Percentiles rank a stretch among this genome's conserved stretches.
Conservation (phyloP, 1,140 invertebrate genomes). For the Heliconius congener region DNA sequence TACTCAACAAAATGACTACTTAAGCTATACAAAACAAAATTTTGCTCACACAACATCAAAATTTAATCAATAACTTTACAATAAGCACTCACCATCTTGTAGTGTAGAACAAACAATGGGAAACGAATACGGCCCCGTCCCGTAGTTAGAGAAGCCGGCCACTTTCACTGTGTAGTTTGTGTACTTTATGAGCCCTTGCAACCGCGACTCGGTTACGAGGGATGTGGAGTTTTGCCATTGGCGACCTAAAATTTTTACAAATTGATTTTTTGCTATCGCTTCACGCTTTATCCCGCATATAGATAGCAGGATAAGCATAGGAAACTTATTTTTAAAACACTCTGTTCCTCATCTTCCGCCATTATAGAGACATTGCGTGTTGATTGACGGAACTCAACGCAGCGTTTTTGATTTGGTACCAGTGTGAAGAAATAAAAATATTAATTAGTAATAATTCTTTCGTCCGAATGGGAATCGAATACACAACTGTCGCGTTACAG, state of each 20-base stretch:
- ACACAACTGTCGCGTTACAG: too few species aligned
- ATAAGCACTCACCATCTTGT: slow-evolving; percentile 86
- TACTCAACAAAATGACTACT: neutral
- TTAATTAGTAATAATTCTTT: too few species aligned
- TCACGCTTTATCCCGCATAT: too few species aligned
- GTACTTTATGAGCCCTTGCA: slow-evolving; percentile 88
- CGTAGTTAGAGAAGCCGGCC: slow-evolving; percentile 91
- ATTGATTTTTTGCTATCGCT: neutral
- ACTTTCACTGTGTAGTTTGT: slow-evolving; percentile 94
- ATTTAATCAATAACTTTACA: neutral
- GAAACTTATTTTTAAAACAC: too few species aligned
- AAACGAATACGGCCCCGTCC: slow-evolving; percentile 88
- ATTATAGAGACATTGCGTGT: too few species aligned
- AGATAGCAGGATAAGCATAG: too few species aligned
- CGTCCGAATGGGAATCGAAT: too few species aligned
- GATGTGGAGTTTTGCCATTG: slow-evolving; percentile 72
- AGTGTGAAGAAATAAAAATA: too few species aligned
- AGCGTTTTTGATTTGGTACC: too few species aligned
- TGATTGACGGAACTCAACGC: too few species aligned
- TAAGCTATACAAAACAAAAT: neutral
- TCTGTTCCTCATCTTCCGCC: too few species aligned
- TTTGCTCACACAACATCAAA: neutral
- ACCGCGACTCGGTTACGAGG: slow-evolving; percentile 84
- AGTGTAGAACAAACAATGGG: slow-evolving; percentile 88
- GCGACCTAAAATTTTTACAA: slow-evolving; percentile 54